These are phyloP conservation scores for Embiotoca jacksoni DNA, from an alignment of 2,113 vertebrate species.

Conservation along the genomic window DNA sequence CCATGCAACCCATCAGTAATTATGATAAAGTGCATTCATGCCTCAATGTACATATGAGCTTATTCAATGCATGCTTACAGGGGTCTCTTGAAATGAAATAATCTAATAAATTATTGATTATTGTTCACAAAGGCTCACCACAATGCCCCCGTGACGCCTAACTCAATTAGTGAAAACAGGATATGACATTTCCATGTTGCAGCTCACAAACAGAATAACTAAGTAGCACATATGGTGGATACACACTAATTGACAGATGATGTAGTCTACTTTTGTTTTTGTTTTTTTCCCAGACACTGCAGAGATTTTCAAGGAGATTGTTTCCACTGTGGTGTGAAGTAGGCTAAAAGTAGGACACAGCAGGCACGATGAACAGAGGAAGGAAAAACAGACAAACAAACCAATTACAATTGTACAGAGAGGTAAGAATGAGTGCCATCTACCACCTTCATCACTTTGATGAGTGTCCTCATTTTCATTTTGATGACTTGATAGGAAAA, in stretches of 20 bases:
- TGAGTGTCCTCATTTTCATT: constrained; percentile 26
- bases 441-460: not conserved
- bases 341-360: constrained; percentile 51
- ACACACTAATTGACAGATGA: constrained; percentile 62
- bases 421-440: constrained; percentile 22
- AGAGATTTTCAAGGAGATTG: constrained; percentile 52
- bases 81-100: constrained; percentile 8
- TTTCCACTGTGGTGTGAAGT: constrained; percentile 45
- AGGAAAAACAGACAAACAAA: constrained; percentile 54
- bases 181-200: constrained; percentile 51
- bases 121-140: constrained; percentile 1
- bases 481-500: not conserved
- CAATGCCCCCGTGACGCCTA: constrained; percentile 4
- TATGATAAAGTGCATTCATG: constrained; percentile 16
- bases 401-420: constrained; percentile 42
- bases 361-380: constrained; percentile 34
- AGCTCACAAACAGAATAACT: constrained; percentile 61
- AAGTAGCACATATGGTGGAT: constrained; percentile 52
- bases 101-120: constrained; percentile 37
- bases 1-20: not conserved
- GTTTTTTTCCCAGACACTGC: constrained; percentile 21
- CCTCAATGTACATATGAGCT: not conserved
- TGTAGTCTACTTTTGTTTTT: constrained; percentile 13
- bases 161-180: constrained; percentile 36
- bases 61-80: constrained; percentile 9